Base-by-base conservation (phyloP, 2,113 vertebrate species). In the Pimephales promelas region DNA sequence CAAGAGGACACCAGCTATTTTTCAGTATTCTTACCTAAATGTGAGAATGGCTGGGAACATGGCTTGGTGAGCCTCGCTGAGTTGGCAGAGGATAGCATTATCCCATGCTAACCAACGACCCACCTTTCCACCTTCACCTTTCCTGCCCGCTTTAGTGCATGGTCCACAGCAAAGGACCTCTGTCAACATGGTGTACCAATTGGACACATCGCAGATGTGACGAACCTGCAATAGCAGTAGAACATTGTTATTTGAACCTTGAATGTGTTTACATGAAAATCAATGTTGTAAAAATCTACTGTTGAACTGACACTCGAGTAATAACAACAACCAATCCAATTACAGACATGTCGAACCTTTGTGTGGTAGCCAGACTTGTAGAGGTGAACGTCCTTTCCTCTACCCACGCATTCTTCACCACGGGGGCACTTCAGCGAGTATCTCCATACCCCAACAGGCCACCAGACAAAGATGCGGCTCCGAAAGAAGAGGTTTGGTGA, bases 11-110 rank as follows among this genome's bases (percentile, higher is more conserved):
- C 36, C 36, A 40, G 36, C 36, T 40, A 40, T 40, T 40, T 40
- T 40, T 8, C 18, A 18, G 26, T 61, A 22, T 79, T 64, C 83
- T 85, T 34, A 82, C 83, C 22, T 49, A 6, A 13, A 22, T 2
- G 81, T 85, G 2, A 87, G 76, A 14, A 85, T 31, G 13, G 80
- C 84, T 26, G 84, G 84, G 22, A 87, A 87, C 26, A 83, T 56
- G 14, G 84, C 86, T 81, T 66, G 47, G 24, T 87, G 83, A 47
- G 80, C 70, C 40, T 73, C 40, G 11, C 74, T 79, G 20, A 85
- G 83, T 56, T 83, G 75, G 0, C 10, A 5, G 22, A 83, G 31
- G 6, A 87, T 85, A 10, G 36, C 31, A 7, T 20, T 2, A 28
- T 85, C 75, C 75, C 84, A 87, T 10, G 86, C 57, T 10, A 85